Percentiles rank a stretch among this genome's conserved stretches.
Conservation (phyloP, 2,797 vertebrate genomes). For the Phrynocephalus vlangalii region DNA sequence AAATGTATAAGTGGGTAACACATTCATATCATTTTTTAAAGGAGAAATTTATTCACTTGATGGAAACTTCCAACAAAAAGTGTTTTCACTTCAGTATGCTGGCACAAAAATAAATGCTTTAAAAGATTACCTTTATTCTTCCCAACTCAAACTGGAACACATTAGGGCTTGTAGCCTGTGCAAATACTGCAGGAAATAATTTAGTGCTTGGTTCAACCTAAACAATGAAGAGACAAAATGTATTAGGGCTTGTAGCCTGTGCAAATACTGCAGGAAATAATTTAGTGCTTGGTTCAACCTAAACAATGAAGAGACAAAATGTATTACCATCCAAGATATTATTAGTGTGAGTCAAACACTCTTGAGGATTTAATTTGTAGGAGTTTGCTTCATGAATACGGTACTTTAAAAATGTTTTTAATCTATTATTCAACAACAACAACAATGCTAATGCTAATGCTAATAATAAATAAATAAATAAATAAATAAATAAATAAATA, state of each 20-base stretch:
- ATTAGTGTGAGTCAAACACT: neutral
- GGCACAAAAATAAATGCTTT: neutral
- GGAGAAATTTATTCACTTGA: neutral
- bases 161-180: constrained; percentile 93
- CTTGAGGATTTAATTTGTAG: constrained; percentile 11
- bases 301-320: constrained; percentile 53
- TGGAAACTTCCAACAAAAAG: constrained; percentile 18
- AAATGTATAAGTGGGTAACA: too few species aligned
- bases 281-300: constrained; percentile 97
- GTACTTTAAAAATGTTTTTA: neutral
- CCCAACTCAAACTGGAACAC: constrained; percentile 96
- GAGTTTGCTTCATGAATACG: neutral
- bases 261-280: constrained; percentile 96
- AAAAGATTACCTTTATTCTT: constrained; percentile 88
- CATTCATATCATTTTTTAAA: too few species aligned
- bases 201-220: constrained; percentile 97
- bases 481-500: too few species aligned
- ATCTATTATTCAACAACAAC: neutral
- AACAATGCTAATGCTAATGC: too few species aligned
- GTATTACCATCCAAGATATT: constrained; percentile 14
- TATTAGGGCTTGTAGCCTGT: constrained; percentile 91
- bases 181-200: constrained; percentile 95
- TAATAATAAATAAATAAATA: too few species aligned
- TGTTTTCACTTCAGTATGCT: neutral
- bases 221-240: constrained; percentile 53